Conservation (phyloP, 2,113 vertebrate genomes). For the Sceloporus undulatus region DNA sequence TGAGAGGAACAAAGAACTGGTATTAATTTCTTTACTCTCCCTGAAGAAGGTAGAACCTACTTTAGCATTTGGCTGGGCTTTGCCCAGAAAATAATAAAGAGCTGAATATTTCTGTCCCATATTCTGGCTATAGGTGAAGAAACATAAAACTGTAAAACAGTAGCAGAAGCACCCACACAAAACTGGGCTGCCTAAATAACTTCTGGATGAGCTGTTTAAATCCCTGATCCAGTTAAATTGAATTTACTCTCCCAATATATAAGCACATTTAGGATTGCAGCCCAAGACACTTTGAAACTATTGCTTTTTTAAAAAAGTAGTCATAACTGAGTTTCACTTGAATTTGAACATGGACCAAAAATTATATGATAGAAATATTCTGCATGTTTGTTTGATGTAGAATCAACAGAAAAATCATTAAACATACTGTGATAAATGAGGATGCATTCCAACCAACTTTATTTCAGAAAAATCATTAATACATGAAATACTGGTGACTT, state of each 20-base stretch:
- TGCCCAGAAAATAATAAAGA: too few species aligned
- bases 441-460: constrained; percentile 42
- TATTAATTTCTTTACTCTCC: too few species aligned
- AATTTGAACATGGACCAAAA: neutral
- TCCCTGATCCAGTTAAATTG: neutral
- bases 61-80: neutral
- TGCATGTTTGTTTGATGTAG: neutral
- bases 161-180: neutral
- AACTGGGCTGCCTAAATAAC: too few species aligned
- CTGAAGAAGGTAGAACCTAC: neutral
- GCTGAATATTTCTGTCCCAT: neutral
- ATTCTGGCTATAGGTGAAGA: neutral
- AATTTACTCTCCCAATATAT: neutral
- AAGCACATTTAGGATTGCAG: neutral
- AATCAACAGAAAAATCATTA: neutral
- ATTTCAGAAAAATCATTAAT: neutral
- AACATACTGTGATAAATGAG: constrained; percentile 13
- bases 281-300: neutral
- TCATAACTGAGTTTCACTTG: neutral
- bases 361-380: neutral
- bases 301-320: neutral
- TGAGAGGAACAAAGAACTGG: neutral
- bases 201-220: too few species aligned
- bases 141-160: too few species aligned
- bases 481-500: constrained; percentile 16